These are phyloP conservation scores for Sakesphorus luctuosus DNA, from an alignment of 2,113 vertebrate species.

Conservation along the genomic window DNA sequence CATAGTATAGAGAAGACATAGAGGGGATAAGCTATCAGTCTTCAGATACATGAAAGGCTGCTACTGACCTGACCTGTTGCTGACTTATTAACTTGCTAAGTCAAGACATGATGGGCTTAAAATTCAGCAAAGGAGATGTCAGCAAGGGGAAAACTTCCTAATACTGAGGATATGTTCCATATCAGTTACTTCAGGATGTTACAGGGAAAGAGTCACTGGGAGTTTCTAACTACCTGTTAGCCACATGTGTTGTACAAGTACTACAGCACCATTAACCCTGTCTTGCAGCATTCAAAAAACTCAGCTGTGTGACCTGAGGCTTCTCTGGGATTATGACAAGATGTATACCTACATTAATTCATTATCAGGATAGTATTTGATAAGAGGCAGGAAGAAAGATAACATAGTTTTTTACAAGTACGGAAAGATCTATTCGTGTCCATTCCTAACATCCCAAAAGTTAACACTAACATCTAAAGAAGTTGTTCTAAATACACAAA, in stretches of 20 bases:
- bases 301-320: neutral
- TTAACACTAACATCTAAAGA: neutral
- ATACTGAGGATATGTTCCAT: accelerated
- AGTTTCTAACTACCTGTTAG: neutral
- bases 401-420: neutral
- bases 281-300: neutral
- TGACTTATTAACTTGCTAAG: neutral
- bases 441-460: neutral
- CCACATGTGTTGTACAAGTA: neutral
- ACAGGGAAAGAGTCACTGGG: neutral
- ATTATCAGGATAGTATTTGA: neutral
- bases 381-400: neutral
- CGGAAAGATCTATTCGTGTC: neutral
- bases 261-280: neutral
- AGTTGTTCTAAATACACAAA: neutral
- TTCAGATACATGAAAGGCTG: neutral
- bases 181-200: neutral
- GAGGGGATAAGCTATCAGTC: neutral
- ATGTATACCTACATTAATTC: neutral
- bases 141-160: neutral
- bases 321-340: neutral
- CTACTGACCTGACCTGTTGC: neutral
- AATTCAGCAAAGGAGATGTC: neutral
- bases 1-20: neutral
- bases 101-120: neutral